Percentiles rank a stretch among this genome's conserved stretches.
Conservation (phyloP, 2,888 invertebrate genomes). For the Himalopsyche kuldschensis region DNA sequence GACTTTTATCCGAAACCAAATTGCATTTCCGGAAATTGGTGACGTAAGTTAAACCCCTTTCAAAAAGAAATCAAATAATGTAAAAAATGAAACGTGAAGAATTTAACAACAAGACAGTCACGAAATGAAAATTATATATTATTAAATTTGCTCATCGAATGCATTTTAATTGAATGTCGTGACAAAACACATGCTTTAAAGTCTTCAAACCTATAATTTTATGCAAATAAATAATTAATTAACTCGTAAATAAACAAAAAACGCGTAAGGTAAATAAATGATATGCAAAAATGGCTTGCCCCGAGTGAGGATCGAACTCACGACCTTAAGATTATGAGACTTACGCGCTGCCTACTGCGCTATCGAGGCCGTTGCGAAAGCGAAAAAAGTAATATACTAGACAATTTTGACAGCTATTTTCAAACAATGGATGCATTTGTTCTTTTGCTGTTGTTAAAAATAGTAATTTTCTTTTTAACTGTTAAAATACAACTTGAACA, state of each 20-base stretch:
- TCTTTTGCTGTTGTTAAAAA: too few species aligned
- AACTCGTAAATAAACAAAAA: neutral
- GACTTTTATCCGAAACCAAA: too few species aligned
- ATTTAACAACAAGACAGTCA: too few species aligned
- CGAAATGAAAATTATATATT: too few species aligned
- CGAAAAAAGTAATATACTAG: neutral
- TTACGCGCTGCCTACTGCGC: conserved; percentile 90
- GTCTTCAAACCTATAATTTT: neutral
- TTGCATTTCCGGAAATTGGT: too few species aligned
- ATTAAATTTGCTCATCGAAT: neutral
- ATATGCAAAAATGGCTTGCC: conserved; percentile 54
- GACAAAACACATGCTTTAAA: neutral
- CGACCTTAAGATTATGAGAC: conserved; percentile 93
- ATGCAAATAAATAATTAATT: neutral
- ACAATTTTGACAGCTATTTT: too few species aligned
- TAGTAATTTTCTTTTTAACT: too few species aligned
- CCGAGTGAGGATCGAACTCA: conserved; percentile 95
- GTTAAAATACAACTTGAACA: too few species aligned
- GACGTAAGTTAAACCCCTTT: too few species aligned
- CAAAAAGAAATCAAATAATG: too few species aligned
- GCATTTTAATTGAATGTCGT: neutral
- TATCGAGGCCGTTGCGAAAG: conserved; percentile 64
- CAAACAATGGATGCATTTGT: too few species aligned
- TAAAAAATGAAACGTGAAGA: too few species aligned
- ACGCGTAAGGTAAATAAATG: neutral